phyloP scores from a whole-genome alignment of 2,113 vertebrate species.

The Smithornis capensis region DNA sequence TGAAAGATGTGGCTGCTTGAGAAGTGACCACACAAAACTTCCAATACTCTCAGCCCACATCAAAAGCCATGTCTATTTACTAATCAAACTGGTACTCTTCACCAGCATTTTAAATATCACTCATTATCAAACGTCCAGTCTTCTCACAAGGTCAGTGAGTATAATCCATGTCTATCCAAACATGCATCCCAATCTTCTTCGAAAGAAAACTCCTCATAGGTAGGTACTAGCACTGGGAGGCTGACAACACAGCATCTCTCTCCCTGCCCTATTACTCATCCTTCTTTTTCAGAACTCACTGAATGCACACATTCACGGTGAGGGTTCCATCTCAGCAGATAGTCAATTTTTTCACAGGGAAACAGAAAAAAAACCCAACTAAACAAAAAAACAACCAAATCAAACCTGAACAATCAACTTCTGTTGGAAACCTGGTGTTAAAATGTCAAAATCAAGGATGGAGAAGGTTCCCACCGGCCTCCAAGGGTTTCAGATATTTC shows the following conservation, averaged over 20 bases:
- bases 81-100: not conserved
- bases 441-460: not conserved
- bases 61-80: not conserved
- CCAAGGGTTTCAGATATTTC: not conserved
- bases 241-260: accelerated
- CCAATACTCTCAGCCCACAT: not conserved
- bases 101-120: not conserved
- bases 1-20: not conserved
- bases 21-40: not conserved
- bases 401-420: not conserved
- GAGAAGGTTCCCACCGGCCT: not conserved
- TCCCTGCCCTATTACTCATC: not conserved
- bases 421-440: not conserved
- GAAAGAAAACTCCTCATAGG: accelerated
- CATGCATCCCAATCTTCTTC: accelerated
- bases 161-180: not conserved
- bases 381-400: not conserved
- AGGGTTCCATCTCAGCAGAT: not conserved
- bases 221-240: not conserved
- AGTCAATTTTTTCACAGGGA: not conserved
- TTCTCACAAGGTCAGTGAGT: not conserved
- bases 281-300: not conserved
- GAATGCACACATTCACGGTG: not conserved
- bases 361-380: not conserved
- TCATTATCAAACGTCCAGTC: not conserved